Evolutionary conservation across 2,888 invertebrate species (phyloP), one percentile per base, ranked within the genome.

Genomic region (Metopia argyrocephala): DNA sequence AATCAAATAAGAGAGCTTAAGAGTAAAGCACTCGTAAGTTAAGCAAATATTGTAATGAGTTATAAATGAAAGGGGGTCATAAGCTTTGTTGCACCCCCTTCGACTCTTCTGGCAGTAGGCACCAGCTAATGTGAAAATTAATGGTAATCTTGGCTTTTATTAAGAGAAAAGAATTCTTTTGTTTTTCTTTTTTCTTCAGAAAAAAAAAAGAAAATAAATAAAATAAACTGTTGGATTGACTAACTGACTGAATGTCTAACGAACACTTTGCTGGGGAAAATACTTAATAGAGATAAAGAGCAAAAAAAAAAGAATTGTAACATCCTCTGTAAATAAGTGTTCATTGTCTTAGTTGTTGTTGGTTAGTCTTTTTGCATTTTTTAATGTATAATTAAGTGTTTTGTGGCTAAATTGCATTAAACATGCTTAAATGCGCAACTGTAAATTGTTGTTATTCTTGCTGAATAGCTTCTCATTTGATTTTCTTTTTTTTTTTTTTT

Each of bases 371-470:
- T 71, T 75, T 82, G 68, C 83, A 84, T 85, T 56, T 15, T 56
- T 70, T 81, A 75, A 85, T 89, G 87, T 85, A 86, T 88, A 87
- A 89, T 88, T 89, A 89, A 88, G 88, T 86, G 86, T 88, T 81
- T 89, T 89, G 88, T 86, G 89, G 88, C 88, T 88, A 89, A 88
- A 88, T 87, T 89, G 88, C 87, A 88, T 89, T 88, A 89, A 89
- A 87, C 87, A 88, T 88, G 88, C 87, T 86, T 88, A 88, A 89
- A 86, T 89, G 87, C 86, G 87, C 87, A 88, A 85, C 84, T 86
- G 83, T 83, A 79, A 82, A 81, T 70, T 61, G 54, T 68, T 70
- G 70, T 75, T 70, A 59, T 50, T 50, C 38, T 45, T 45, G 59
- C 21, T 69, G 59, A 27, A 38, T 38, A 65, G 68, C 68, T 76